A percentile compares a stretch with the other conserved stretches of the same genome.
Conservation (phyloP, 2,888 invertebrate species). For the Rambutsinella grinnellia region DNA sequence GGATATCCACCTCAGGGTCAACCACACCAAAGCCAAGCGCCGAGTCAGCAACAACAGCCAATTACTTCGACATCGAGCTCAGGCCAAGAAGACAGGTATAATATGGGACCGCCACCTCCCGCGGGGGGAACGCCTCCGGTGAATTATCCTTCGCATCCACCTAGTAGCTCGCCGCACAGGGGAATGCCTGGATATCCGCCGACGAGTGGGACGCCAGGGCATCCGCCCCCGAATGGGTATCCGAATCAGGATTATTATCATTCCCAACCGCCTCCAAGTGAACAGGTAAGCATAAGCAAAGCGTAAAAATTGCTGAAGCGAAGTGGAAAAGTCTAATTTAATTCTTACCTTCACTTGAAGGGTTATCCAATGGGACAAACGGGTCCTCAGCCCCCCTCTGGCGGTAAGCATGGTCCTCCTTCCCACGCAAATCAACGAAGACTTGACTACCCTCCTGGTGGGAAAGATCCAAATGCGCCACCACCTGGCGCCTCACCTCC, state of each 20-base stretch:
- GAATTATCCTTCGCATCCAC: constrained; percentile 55
- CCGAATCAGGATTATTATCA: constrained; percentile 71
- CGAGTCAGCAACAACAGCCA: constrained; percentile 45
- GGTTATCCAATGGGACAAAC: constrained; percentile 57
- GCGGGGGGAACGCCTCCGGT: constrained; percentile 31
- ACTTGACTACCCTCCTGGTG: constrained; percentile 60
- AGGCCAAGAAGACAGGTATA: constrained; percentile 53
- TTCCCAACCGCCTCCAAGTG: constrained; percentile 67
- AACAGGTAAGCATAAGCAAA: constrained; percentile 56
- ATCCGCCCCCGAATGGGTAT: constrained; percentile 64
- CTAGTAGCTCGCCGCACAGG: constrained; percentile 72
- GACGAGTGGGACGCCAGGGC: constrained; percentile 73
- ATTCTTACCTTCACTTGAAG: constrained; percentile 20
- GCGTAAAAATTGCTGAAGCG: background rate
- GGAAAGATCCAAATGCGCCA: constrained; percentile 46
- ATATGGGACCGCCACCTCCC: constrained; percentile 53
- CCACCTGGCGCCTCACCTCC: constrained; percentile 37
- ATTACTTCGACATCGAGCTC: constrained; percentile 59
- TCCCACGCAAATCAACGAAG: constrained; percentile 61
- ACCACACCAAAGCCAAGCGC: constrained; percentile 39
- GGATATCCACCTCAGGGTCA: constrained; percentile 69
- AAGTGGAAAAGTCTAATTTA: constrained; percentile 1
- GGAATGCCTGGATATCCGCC: constrained; percentile 83
- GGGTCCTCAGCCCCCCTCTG: constrained; percentile 33
- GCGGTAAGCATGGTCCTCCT: constrained; percentile 63